Base-by-base conservation (phyloP, 2,888 invertebrate species). In the Polylopha cassiicola region DNA sequence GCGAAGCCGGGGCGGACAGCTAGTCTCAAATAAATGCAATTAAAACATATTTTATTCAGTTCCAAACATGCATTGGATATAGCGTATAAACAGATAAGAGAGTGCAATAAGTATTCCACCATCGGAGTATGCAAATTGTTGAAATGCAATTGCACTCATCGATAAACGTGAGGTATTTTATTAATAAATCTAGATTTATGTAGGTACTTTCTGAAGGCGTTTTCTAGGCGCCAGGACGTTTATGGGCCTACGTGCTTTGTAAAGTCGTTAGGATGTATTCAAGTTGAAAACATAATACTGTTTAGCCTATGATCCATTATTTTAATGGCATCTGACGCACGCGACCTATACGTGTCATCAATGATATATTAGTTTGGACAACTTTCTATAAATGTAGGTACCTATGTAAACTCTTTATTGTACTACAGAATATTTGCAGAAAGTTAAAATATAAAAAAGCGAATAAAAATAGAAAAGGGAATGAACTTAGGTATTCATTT, bases 121-220 rank as follows among this genome's bases (percentile, higher is more conserved):
- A 26, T 28, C 28, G 44, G 33, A 37, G 31, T 33, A 39, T 37
- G 31, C 18, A 29, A 21, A 37, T 45, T 44, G 38, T 43, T 37
- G 46, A 60, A 65, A 68, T 67, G 64, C 68, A 67, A 70, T 73
- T 65, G 62, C 62, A 64, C 54, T 65, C 63, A 61, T 63, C 55
- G 61, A 55, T 56, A 58, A 53, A 62, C 61, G 69, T 56, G 58
- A 53, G 53, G 73, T 73, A 72, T 75, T 61, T 59, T 57, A 74
- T 74, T 62, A 58, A 65, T 70, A 68, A 70, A 68, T 67, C 61
- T 65, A 60, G 55, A 55, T 58, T 61, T 61, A 59, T 48, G 54
- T 58, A 53, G 49, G 51, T 55, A 52, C 55, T 57, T 66, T 65
- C 60, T 61, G 55, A 31, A 31, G 51, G 58, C 55, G 60, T 55